Conservation (phyloP, 2,888 invertebrate species). For the Drosophila diplacantha region DNA sequence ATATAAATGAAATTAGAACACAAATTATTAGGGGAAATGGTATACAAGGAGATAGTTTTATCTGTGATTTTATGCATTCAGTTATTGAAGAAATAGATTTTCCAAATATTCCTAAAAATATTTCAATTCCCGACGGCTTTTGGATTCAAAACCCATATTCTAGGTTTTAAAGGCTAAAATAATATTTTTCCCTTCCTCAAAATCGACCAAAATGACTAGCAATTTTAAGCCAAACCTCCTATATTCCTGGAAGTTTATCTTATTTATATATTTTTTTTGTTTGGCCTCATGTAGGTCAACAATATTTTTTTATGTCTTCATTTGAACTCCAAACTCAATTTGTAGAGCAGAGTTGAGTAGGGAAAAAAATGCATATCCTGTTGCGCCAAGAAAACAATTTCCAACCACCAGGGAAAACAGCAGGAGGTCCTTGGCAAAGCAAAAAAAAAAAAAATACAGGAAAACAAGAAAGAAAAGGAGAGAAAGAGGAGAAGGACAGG, state of each 20-base stretch:
- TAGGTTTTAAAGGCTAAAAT: no score
- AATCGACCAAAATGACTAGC: not conserved
- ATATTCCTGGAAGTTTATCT: conserved; percentile 2
- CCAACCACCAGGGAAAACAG: conserved; percentile 55
- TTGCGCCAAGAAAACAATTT: conserved; percentile 66
- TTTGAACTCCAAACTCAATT: conserved; percentile 45
- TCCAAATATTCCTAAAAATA: no score
- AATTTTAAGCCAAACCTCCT: not conserved
- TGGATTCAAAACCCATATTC: not conserved
- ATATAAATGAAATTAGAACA: no score
- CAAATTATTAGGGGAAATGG: not conserved
- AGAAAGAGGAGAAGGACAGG: conserved; percentile 8
- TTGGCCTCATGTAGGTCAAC: conserved; percentile 47
- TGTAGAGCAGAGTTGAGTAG: conserved; percentile 28
- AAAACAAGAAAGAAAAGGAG: not conserved
- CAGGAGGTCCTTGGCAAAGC: conserved; percentile 40
- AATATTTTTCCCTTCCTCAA: no score
- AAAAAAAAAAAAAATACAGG: not conserved
- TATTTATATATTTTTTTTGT: not conserved
- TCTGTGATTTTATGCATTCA: not conserved
- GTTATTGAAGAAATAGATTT: not conserved
- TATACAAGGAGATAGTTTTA: not conserved
- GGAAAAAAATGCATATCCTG: conserved; percentile 61
- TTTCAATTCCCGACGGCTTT: not conserved
- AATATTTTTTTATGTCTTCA: conserved; percentile 62